phyloP scores from a whole-genome alignment of 2,113 vertebrate genomes.

The Gnathonemus longibarbis region DNA sequence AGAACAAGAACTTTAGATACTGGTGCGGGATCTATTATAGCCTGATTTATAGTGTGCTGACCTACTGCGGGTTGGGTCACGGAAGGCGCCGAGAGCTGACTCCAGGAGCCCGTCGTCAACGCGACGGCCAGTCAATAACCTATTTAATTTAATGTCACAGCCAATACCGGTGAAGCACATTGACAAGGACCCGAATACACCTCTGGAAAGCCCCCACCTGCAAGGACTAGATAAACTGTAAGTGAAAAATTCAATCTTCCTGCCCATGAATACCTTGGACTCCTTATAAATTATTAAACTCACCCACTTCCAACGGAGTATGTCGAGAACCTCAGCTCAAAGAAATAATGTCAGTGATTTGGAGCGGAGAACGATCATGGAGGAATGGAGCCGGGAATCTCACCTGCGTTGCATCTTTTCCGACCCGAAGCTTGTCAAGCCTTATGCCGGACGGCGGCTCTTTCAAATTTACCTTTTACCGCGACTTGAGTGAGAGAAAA shows the following conservation, averaged over 20 bases:
- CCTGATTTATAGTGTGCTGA: slow-evolving; percentile 80
- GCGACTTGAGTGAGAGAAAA: slow-evolving; percentile 31
- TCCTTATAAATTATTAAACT: slow-evolving; percentile 60
- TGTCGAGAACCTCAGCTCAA: slow-evolving; percentile 39
- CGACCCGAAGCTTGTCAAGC: slow-evolving; percentile 30
- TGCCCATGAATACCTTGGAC: slow-evolving; percentile 46
- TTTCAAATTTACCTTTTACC: slow-evolving; percentile 51
- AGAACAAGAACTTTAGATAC: slow-evolving; percentile 60
- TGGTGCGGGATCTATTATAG: slow-evolving; percentile 76
- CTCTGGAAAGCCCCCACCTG: slow-evolving; percentile 74
- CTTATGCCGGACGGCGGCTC: slow-evolving; percentile 30
- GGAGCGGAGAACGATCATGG: slow-evolving; percentile 29
- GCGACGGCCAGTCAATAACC: slow-evolving; percentile 86
- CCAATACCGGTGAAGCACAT: slow-evolving; percentile 68
- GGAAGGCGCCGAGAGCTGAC: slow-evolving; percentile 54
- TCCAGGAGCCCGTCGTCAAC: slow-evolving; percentile 61
- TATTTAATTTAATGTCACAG: slow-evolving; percentile 93
- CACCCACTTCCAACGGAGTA: slow-evolving; percentile 38
- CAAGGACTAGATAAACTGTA: slow-evolving; percentile 84
- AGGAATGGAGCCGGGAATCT: slow-evolving; percentile 38
- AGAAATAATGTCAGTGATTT: slow-evolving; percentile 55
- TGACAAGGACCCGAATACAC: slow-evolving; percentile 70
- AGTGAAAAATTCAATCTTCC: slow-evolving; percentile 61
- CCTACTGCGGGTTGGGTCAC: slow-evolving; percentile 65
- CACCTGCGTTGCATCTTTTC: slow-evolving; percentile 33